Evolutionary conservation across 2,888 invertebrate genomes (phyloP).

Genomic region (Dasypolia templi): DNA sequence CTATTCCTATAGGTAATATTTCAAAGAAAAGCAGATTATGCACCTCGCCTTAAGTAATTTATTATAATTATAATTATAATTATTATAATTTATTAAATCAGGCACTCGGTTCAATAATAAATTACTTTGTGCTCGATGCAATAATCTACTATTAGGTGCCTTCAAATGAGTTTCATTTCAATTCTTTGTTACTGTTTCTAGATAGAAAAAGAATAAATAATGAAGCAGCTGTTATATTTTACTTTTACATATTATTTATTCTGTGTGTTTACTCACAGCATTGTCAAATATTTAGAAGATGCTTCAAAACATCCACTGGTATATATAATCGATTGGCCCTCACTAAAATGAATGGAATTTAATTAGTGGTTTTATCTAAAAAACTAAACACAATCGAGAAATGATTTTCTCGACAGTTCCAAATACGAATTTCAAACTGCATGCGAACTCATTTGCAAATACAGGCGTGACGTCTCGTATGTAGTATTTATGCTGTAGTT

Average conservation of each 20-base stretch:
- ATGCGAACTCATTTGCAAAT: slow-evolving; percentile 44
- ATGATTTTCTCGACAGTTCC: background rate
- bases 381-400: background rate
- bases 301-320: background rate
- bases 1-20: too few relatives aligned
- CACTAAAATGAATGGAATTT: background rate
- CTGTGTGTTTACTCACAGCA: background rate
- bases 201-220: background rate
- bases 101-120: too few relatives aligned
- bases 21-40: too few relatives aligned
- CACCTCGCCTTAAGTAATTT: too few relatives aligned
- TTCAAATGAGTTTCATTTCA: too few relatives aligned
- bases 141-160: too few relatives aligned
- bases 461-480: slow-evolving; percentile 20
- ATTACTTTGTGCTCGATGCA: too few relatives aligned
- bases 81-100: too few relatives aligned
- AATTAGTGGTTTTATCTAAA: background rate
- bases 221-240: background rate
- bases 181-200: too few relatives aligned
- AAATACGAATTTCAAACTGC: slow-evolving; percentile 24
- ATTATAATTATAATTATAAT: too few relatives aligned
- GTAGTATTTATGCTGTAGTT: slow-evolving; percentile 19
- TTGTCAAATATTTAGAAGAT: background rate
- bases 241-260: too few relatives aligned
- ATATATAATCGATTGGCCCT: background rate